phyloP scores from a whole-genome alignment of 1,140 invertebrate genomes.

The Cydia splendana region DNA sequence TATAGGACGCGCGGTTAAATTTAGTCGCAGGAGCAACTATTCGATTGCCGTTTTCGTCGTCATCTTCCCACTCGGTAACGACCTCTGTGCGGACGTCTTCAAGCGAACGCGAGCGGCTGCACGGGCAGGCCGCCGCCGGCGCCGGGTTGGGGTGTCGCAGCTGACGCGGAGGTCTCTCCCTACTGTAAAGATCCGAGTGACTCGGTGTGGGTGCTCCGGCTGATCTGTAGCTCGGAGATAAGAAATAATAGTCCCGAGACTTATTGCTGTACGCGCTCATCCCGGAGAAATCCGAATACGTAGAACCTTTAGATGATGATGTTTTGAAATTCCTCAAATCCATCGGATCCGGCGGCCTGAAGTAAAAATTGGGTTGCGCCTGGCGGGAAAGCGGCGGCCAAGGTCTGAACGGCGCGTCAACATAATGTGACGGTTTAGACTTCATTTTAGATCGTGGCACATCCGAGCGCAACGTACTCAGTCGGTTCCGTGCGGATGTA shows the following conservation, averaged over 20 bases:
- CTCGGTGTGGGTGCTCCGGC: slow-evolving; percentile 77
- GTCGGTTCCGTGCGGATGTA: slow-evolving; percentile 71
- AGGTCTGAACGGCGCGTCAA: slow-evolving; percentile 76
- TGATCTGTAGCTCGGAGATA: slow-evolving; percentile 84
- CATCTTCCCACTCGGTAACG: slow-evolving; percentile 83
- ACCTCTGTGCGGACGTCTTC: slow-evolving; percentile 85
- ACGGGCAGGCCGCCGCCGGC: slow-evolving; percentile 78
- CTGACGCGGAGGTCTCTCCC: slow-evolving; percentile 77
- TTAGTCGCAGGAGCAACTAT: slow-evolving; percentile 77
- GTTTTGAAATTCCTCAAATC: slow-evolving; percentile 76
- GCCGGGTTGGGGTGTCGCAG: slow-evolving; percentile 59
- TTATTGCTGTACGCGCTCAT: slow-evolving; percentile 78
- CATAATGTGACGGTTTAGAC: slow-evolving; percentile 77
- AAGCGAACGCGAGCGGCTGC: slow-evolving; percentile 83
- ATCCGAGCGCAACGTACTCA: slow-evolving; percentile 65
- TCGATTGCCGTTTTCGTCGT: slow-evolving; percentile 81
- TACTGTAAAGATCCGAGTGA: slow-evolving; percentile 66
- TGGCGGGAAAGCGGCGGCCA: slow-evolving; percentile 83
- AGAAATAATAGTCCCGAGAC: slow-evolving; percentile 85
- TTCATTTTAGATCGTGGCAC: slow-evolving; percentile 72
- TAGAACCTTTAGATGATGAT: slow-evolving; percentile 78
- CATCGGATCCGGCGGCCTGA: slow-evolving; percentile 80
- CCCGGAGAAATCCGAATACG: slow-evolving; percentile 74
- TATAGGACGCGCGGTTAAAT: slow-evolving; percentile 65
- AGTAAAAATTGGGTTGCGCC: slow-evolving; percentile 81